Percentiles rank a stretch among this genome's conserved stretches.
These are phyloP conservation scores for Meloidogyne floridensis DNA, from an alignment of 1,140 invertebrate species.

Conservation along the genomic window DNA sequence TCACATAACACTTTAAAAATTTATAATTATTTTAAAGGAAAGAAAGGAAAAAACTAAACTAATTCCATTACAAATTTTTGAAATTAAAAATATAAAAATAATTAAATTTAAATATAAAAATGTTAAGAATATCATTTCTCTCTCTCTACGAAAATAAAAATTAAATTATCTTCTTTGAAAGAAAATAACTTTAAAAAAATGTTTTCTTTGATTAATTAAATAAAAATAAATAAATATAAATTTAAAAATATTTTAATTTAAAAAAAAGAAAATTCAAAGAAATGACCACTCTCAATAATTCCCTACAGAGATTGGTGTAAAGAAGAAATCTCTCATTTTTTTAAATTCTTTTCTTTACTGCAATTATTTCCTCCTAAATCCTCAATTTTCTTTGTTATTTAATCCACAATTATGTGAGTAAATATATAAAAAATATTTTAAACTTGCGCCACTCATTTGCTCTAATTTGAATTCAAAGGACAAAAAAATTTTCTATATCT, in stretches of 20 bases:
- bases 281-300: background rate
- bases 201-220: background rate
- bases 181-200: no score
- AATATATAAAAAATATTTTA: background rate
- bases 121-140: background rate
- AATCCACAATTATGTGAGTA: background rate
- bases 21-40: background rate
- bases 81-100: background rate
- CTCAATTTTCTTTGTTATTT: background rate
- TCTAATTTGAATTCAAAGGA: background rate
- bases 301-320: background rate
- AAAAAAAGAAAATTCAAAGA: background rate
- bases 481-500: background rate
- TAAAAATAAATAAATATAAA: no score
- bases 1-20: conserved; percentile 30
- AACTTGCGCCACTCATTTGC: background rate
- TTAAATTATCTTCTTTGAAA: background rate
- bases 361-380: background rate
- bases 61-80: background rate
- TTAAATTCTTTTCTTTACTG: background rate
- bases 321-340: background rate
- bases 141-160: background rate
- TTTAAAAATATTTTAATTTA: no score
- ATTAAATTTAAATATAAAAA: background rate
- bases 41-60: background rate